A percentile compares a stretch with the other conserved stretches of the same genome.
phyloP scores from a whole-genome alignment of 2,797 vertebrate genomes.

The Threskiornis aethiopicus region DNA sequence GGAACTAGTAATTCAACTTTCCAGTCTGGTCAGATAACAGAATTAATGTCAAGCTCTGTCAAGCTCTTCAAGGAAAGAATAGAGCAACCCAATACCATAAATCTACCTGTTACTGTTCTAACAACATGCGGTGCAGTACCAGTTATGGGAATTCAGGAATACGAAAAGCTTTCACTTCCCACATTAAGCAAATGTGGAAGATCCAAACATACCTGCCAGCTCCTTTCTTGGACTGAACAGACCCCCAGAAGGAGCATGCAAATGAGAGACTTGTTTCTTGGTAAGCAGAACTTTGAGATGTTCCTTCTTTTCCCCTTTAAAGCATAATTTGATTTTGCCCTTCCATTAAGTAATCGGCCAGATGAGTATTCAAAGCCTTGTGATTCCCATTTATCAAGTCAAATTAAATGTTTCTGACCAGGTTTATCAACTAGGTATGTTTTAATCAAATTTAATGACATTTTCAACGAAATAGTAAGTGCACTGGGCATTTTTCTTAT shows the following conservation, averaged over 20 bases:
- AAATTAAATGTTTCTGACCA: constrained; percentile 51
- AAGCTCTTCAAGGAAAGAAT: not conserved
- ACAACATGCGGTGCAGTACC: not conserved
- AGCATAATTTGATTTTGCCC: not conserved
- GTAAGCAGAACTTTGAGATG: not conserved
- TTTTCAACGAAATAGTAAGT: constrained; percentile 53
- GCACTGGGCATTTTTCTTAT: constrained; percentile 30
- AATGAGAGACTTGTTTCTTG: not conserved
- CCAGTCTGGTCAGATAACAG: not conserved
- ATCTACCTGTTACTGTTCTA: not conserved
- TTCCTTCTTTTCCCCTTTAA: not conserved
- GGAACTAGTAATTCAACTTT: not conserved
- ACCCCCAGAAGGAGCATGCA: not conserved
- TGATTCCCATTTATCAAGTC: constrained; percentile 47
- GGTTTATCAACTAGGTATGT: constrained; percentile 47
- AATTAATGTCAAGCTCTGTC: not conserved
- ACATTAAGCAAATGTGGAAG: not conserved
- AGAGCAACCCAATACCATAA: not conserved
- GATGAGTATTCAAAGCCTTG: not conserved
- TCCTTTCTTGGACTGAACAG: not conserved
- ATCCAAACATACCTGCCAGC: not conserved
- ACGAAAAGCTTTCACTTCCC: not conserved
- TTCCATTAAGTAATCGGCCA: constrained; percentile 10
- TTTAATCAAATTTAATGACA: constrained; percentile 54
- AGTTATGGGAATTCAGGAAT: not conserved